A percentile compares a stretch with the other conserved stretches of the same genome.
phyloP scores from a whole-genome alignment of 2,888 invertebrate species.

The Mesopsocus fuscifrons region DNA sequence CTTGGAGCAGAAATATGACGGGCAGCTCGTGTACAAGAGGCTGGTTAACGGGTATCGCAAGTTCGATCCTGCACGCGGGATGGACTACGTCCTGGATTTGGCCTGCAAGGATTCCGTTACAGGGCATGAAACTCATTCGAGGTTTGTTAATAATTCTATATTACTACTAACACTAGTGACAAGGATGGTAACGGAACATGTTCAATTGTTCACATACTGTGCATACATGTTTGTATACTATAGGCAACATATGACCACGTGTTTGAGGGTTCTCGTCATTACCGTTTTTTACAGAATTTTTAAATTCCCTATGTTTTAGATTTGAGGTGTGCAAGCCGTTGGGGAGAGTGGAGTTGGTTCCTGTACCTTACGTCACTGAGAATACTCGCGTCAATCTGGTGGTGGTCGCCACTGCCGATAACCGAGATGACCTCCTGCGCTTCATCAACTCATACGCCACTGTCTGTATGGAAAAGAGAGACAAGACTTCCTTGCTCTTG shows the following conservation, averaged over 20 bases:
- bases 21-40: conserved; percentile 31
- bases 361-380: conserved; percentile 92
- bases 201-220: too few species aligned
- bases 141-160: too few species aligned
- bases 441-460: conserved; percentile 56
- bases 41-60: conserved; percentile 51
- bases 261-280: too few species aligned
- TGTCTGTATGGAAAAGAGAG: conserved; percentile 52
- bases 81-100: conserved; percentile 69
- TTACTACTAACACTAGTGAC: too few species aligned
- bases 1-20: conserved; percentile 29
- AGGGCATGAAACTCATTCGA: conserved; percentile 31
- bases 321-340: conserved; percentile 68
- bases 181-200: too few species aligned
- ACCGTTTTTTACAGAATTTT: too few species aligned
- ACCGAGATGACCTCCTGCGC: conserved; percentile 33
- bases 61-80: conserved; percentile 67
- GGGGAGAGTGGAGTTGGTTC: conserved; percentile 71
- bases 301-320: conserved; percentile 31
- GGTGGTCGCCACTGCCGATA: conserved; percentile 41
- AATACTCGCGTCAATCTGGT: conserved; percentile 63
- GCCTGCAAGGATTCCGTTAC: conserved; percentile 31
- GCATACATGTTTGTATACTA: too few species aligned
- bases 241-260: too few species aligned
- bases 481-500: conserved; percentile 58